Conservation (phyloP, 2,797 vertebrate genomes). For the Catharus ustulatus region DNA sequence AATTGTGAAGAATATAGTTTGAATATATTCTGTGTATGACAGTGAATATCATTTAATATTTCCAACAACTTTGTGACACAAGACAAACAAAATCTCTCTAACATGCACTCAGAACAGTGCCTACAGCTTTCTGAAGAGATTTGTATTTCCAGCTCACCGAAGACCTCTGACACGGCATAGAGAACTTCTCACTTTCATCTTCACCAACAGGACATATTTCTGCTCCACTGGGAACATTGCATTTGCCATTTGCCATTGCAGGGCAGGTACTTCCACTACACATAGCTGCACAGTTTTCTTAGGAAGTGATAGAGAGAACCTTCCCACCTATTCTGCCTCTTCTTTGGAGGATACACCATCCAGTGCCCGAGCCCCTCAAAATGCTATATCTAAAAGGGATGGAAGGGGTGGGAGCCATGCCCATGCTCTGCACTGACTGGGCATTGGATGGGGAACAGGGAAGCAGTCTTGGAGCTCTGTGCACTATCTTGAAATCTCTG, state of each 20-base stretch:
- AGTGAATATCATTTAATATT: neutral
- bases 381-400: neutral
- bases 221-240: neutral
- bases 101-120: neutral
- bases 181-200: neutral
- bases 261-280: neutral
- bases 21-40: neutral
- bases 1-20: neutral
- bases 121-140: neutral
- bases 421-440: neutral
- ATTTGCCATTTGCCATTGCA: neutral
- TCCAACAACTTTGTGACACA: neutral
- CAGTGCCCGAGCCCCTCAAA: neutral
- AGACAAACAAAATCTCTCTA: neutral
- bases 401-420: neutral
- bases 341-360: neutral
- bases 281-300: neutral
- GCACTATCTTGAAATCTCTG: neutral
- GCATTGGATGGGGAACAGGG: neutral
- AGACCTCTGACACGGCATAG: neutral
- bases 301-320: neutral
- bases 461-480: neutral
- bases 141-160: neutral
- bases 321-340: neutral
- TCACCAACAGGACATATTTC: neutral